Evolutionary conservation across 1,140 invertebrate species (phyloP), one percentile per base, ranked within the genome.

Genomic region (Nylanderia fulva): DNA sequence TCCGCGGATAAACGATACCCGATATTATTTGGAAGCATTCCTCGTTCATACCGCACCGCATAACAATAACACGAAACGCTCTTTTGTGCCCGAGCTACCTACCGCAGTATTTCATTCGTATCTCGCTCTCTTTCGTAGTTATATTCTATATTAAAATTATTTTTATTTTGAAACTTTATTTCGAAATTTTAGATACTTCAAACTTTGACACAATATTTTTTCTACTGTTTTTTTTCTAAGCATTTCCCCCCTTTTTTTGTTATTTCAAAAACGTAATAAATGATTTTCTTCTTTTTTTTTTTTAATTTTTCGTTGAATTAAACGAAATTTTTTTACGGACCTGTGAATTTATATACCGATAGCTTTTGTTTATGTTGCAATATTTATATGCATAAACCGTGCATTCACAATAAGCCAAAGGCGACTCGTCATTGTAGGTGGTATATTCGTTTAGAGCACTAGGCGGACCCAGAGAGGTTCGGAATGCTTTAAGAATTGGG

Each of bases 11-110:
- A 42, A 71, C 64, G 42, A 80, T 56, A 80, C 24, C 64, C 36
- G 52, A 82, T 71, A 82, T 72, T 82, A 72, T 33, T 71, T 82
- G 52, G 24, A 60, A 60, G 48, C 52, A 56, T 42, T 71, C 21
- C 52, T 80, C 64, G 42, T 56, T 79, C 33, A 48, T 52, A 54
- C 63, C 5, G 61, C 33, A 24, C 6, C n/a, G 29, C 54, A n/a
- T 36, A 77, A 77, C 36, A 61, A 79, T 36, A 52, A 21, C 24
- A 33, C 21, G 29, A 48, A 75, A 63, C 27, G 42, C 21, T 24
- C 39, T 66, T 48, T 52, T 52, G 24, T 36, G 13, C 42, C 18
- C 4, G 27, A 24, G 18, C 42, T 66, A 48, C 42, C 60, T 66
- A 42, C 56, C 56, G 56, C 56, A 63, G 56, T 48, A 48, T 61